phyloP scores from a whole-genome alignment of 2,113 vertebrate genomes.

The Cairina moschata region DNA sequence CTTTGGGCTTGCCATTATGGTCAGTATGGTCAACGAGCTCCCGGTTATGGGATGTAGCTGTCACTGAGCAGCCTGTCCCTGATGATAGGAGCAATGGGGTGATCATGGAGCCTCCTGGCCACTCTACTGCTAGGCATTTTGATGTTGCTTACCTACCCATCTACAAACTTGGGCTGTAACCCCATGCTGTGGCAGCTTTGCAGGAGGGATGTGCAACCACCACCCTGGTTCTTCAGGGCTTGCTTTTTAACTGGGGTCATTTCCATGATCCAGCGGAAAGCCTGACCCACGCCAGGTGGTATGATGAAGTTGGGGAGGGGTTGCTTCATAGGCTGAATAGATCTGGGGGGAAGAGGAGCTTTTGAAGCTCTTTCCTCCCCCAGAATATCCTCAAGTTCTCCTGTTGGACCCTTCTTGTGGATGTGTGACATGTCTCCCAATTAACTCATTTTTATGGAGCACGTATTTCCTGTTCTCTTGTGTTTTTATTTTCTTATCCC shows the following conservation, averaged over 20 bases:
- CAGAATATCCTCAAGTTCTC: background rate
- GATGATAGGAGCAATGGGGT: accelerated
- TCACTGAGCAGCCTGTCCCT: background rate
- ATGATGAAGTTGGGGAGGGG: background rate
- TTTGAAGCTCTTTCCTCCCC: background rate
- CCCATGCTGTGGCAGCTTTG: background rate
- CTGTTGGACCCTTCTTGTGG: background rate
- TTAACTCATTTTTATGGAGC: conserved; percentile 37
- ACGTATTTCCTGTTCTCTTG: background rate
- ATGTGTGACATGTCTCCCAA: background rate
- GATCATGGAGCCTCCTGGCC: background rate
- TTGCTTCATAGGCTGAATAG: background rate
- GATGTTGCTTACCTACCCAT: background rate
- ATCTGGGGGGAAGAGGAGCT: background rate
- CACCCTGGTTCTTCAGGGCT: background rate
- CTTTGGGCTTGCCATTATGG: background rate
- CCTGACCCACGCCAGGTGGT: background rate
- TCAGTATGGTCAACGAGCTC: background rate
- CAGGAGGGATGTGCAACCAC: background rate
- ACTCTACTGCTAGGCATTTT: background rate
- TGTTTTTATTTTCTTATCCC: conserved; percentile 35
- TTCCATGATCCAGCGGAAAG: background rate
- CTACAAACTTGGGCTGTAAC: background rate
- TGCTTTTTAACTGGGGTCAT: background rate
- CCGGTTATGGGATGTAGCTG: accelerated